These are phyloP conservation scores for Caenorhabditis zanzibari DNA, from an alignment of 2,888 invertebrate genomes.

Conservation along the genomic window DNA sequence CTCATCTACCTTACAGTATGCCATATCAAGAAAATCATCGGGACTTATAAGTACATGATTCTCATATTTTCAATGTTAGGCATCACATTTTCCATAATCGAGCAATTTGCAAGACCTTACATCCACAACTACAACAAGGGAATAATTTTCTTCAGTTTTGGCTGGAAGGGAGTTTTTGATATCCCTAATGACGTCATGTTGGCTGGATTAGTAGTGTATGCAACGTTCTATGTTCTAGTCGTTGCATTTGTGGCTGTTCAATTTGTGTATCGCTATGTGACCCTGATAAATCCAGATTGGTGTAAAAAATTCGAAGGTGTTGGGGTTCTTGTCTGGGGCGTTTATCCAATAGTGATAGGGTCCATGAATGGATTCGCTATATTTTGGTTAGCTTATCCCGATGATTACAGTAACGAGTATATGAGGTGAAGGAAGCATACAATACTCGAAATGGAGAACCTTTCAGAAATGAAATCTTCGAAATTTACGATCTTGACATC, in stretches of 20 bases:
- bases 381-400: background rate
- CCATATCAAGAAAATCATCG: slow-evolving; percentile 5
- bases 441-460: too few species aligned
- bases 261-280: slow-evolving; percentile 14
- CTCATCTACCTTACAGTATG: slow-evolving; percentile 4
- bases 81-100: slow-evolving; percentile 1
- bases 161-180: background rate
- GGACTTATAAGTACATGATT: slow-evolving; percentile 30
- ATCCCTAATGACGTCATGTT: background rate
- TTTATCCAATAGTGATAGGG: background rate
- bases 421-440: background rate
- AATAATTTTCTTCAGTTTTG: background rate
- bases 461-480: slow-evolving; percentile 16
- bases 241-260: slow-evolving; percentile 19
- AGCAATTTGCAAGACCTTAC: slow-evolving; percentile 7
- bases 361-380: background rate
- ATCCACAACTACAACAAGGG: slow-evolving; percentile 22
- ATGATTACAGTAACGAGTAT: slow-evolving; percentile 5
- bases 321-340: background rate
- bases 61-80: slow-evolving; percentile 3
- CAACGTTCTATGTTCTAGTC: background rate
- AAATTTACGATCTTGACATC: background rate
- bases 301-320: background rate
- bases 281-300: background rate
- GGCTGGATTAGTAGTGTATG: slow-evolving; percentile 4